A percentile compares a stretch with the other conserved stretches of the same genome.
These are phyloP conservation scores for Scolanthus callimorphus DNA, from an alignment of 92 coral and sea anemone species.

Conservation along the genomic window DNA sequence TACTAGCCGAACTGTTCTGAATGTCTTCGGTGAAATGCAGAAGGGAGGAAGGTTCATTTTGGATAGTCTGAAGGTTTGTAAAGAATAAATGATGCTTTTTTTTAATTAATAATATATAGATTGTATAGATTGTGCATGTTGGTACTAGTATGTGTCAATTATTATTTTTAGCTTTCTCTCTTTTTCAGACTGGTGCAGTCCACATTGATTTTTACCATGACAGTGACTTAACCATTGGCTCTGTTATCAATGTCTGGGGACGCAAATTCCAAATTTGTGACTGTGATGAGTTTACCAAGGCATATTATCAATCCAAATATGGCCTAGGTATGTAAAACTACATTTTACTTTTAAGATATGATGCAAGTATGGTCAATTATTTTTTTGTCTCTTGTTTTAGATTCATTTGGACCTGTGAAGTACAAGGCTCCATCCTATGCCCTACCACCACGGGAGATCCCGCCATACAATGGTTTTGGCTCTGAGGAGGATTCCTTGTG, in stretches of 20 bases:
- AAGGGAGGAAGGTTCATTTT: conserved; percentile 98
- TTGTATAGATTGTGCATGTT: too few relatives aligned
- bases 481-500: conserved; percentile 95
- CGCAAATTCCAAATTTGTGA: conserved; percentile 77
- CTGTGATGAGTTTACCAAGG: conserved; percentile 96
- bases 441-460: conserved; percentile 73
- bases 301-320: conserved; percentile 84
- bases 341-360: too few relatives aligned
- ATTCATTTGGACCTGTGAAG: conserved; percentile 67
- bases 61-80: conserved; percentile 79
- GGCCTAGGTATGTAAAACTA: conserved; percentile 63
- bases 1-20: conserved; percentile 92
- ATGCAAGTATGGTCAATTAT: too few relatives aligned
- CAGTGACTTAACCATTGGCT: conserved; percentile 86
- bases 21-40: conserved; percentile 99
- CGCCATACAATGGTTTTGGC: conserved; percentile 98
- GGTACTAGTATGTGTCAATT: too few relatives aligned
- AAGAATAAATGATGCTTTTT: too few relatives aligned
- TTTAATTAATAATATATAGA: too few relatives aligned
- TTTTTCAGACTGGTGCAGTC: conserved; percentile 90
- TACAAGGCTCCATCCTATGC: conserved; percentile 69
- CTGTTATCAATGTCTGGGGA: conserved; percentile 92
- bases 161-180: too few relatives aligned
- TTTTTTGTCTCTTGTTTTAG: too few relatives aligned
- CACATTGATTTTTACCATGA: conserved; percentile 85